These are phyloP conservation scores for Trichogramma pretiosum DNA, from an alignment of 1,140 invertebrate species.

Conservation along the genomic window DNA sequence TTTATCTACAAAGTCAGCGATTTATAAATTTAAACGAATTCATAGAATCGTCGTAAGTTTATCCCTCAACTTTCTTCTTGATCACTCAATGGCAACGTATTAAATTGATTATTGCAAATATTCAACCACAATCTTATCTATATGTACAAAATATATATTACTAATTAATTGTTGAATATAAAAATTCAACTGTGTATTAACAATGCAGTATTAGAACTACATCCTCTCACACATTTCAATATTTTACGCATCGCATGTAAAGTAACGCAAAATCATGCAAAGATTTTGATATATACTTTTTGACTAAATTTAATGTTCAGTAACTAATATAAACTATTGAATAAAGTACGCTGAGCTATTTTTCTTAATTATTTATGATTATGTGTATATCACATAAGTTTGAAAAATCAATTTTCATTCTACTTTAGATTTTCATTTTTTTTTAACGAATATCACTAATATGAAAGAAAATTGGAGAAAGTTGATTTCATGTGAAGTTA, in stretches of 20 bases:
- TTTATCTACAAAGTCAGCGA: slow-evolving; percentile 12
- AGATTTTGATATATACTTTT: not conserved
- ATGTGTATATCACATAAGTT: too few relatives aligned
- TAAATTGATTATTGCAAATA: slow-evolving; percentile 12
- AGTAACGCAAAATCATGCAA: not conserved
- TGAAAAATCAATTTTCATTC: too few relatives aligned
- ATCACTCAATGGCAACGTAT: slow-evolving; percentile 13
- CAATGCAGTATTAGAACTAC: too few relatives aligned
- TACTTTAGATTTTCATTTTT: too few relatives aligned
- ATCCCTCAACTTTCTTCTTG: not conserved
- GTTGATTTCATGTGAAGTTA: too few relatives aligned
- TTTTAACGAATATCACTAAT: too few relatives aligned
- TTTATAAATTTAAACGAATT: slow-evolving; percentile 2
- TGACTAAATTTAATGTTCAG: too few relatives aligned
- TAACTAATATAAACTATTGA: too few relatives aligned
- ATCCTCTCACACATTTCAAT: not conserved
- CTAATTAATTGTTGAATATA: slow-evolving; percentile 17
- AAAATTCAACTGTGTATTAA: slow-evolving; percentile 15
- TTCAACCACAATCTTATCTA: slow-evolving; percentile 7
- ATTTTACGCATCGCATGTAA: not conserved
- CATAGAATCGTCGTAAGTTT: slow-evolving; percentile 6
- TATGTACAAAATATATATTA: slow-evolving; percentile 17
- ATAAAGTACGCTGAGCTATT: too few relatives aligned
- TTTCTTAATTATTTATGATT: too few relatives aligned
- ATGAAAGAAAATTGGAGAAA: too few relatives aligned